Evolutionary conservation across 92 coral and sea anemone species (phyloP).

Genomic region (Virgularia gustaviana): DNA sequence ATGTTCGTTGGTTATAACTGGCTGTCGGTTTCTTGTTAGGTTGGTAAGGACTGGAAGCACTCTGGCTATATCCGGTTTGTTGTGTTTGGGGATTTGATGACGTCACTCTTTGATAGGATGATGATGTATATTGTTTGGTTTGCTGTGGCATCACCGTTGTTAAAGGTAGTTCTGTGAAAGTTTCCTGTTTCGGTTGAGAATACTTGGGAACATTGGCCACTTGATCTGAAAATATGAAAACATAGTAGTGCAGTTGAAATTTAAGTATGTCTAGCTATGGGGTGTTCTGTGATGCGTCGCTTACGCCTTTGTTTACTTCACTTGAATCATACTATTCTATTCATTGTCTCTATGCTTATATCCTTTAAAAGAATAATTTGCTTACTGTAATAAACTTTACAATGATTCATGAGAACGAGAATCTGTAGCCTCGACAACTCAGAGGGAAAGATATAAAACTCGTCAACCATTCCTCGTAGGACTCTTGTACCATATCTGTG

Average conservation of each 20-base stretch:
- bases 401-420: slow-evolving; percentile 86
- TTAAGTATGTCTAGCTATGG: too few species aligned
- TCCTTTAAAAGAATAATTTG: background rate
- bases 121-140: background rate
- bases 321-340: too few species aligned
- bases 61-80: background rate
- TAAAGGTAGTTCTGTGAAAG: background rate
- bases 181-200: background rate
- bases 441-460: slow-evolving; percentile 90
- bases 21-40: background rate
- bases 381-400: slow-evolving; percentile 94
- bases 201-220: too few species aligned
- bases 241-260: too few species aligned
- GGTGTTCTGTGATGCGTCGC: too few species aligned
- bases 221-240: too few species aligned
- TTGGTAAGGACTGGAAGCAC: background rate
- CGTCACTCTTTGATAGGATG: background rate
- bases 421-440: slow-evolving; percentile 92
- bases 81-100: background rate
- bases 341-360: too few species aligned
- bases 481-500: slow-evolving; percentile 88
- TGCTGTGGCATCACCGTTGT: background rate
- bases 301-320: too few species aligned
- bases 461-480: slow-evolving; percentile 95
- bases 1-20: background rate